Evolutionary conservation across 2,888 invertebrate species (phyloP).

Genomic region (Aradus depressus): DNA sequence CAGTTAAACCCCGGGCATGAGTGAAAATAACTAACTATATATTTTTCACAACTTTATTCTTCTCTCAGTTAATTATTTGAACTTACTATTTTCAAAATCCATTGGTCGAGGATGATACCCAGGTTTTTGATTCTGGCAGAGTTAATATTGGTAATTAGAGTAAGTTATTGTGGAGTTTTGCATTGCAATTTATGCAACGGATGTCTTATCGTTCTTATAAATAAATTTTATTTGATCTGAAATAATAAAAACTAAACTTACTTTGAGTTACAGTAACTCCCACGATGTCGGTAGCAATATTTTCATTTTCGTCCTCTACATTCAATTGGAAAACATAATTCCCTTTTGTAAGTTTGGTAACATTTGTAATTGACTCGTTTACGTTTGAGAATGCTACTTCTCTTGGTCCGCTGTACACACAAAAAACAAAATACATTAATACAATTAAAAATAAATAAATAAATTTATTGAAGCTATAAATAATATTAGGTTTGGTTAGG

Average conservation of each 20-base stretch:
- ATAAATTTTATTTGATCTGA: background rate
- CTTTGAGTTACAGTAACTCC: slow-evolving; percentile 74
- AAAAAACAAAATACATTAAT: background rate
- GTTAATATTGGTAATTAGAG: background rate
- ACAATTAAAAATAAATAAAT: background rate
- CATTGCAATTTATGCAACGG: background rate
- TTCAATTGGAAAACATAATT: slow-evolving; percentile 68
- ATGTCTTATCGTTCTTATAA: background rate
- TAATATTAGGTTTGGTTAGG: background rate
- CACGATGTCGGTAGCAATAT: slow-evolving; percentile 60
- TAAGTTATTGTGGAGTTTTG: background rate
- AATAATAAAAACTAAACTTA: slow-evolving; percentile 40
- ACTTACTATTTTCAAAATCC: too few species aligned
- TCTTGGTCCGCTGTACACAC: slow-evolving; percentile 42
- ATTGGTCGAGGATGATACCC: background rate
- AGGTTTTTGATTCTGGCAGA: background rate
- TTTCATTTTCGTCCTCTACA: slow-evolving; percentile 75
- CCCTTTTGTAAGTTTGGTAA: slow-evolving; percentile 71
- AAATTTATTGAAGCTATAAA: background rate
- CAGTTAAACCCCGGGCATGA: too few species aligned
- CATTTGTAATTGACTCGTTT: slow-evolving; percentile 60
- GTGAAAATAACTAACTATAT: too few species aligned
- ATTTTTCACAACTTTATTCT: too few species aligned
- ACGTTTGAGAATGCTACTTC: slow-evolving; percentile 39
- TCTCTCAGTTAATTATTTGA: too few species aligned